Evolutionary conservation across 2,797 vertebrate genomes (phyloP).

Genomic region (Pangasius macronema): DNA sequence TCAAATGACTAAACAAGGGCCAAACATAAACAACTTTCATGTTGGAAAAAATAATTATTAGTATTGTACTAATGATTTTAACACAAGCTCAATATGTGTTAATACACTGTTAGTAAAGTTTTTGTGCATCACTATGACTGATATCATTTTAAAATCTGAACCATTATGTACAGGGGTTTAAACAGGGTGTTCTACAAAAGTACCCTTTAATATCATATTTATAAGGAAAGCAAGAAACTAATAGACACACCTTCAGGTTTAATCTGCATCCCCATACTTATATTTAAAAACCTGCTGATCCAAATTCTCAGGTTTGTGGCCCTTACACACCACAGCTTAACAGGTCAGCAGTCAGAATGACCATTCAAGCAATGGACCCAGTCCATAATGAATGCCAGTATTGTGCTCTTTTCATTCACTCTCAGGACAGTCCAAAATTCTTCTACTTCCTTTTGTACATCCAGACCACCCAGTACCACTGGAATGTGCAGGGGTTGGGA

Average conservation of each 20-base stretch:
- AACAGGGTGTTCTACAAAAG: neutral
- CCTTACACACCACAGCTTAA: neutral
- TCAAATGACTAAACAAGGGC: neutral
- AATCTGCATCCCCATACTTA: neutral
- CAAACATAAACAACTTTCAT: too few relatives aligned
- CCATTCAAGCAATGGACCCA: neutral
- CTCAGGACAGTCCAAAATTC: constrained; percentile 62
- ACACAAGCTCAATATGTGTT: neutral
- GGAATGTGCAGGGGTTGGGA: constrained; percentile 69
- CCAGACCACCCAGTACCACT: constrained; percentile 74
- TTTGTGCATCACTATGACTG: neutral
- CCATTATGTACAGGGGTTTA: neutral
- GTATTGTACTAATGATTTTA: neutral
- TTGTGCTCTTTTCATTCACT: constrained; percentile 57
- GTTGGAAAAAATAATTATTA: neutral
- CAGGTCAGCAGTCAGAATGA: neutral
- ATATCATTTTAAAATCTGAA: neutral
- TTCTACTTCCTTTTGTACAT: constrained; percentile 59
- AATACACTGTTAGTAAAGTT: neutral
- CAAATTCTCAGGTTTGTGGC: neutral
- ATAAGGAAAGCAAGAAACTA: too few relatives aligned
- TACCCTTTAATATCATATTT: neutral
- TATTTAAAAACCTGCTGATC: neutral
- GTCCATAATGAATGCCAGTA: constrained; percentile 70
- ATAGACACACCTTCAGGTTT: neutral